Conservation (phyloP, 1,140 invertebrate genomes). For the Monomorium pharaonis region DNA sequence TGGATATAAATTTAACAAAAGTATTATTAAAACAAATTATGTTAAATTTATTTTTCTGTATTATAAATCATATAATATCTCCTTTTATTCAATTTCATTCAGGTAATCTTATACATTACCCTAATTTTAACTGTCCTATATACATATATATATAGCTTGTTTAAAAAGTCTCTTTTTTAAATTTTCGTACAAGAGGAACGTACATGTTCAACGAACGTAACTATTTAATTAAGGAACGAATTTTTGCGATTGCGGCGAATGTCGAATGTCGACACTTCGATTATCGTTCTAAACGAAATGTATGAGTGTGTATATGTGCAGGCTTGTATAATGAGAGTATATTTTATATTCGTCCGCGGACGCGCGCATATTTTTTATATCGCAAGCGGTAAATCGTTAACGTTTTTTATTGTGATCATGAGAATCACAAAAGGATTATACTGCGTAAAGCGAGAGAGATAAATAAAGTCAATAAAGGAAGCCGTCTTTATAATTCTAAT, state of each 20-base stretch:
- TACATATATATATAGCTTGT: not conserved
- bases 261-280: conserved; percentile 71
- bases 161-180: not conserved
- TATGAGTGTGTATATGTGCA: conserved; percentile 52
- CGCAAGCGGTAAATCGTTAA: conserved; percentile 40
- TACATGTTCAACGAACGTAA: conserved; percentile 58
- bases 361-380: conserved; percentile 71
- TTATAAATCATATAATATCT: not conserved
- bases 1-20: not conserved
- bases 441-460: conserved; percentile 31
- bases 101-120: not conserved
- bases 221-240: conserved; percentile 57
- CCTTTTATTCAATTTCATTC: not conserved
- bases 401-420: conserved; percentile 31
- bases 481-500: conserved; percentile 50
- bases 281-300: conserved; percentile 49
- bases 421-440: conserved; percentile 3
- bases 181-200: conserved; percentile 35
- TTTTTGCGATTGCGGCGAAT: conserved; percentile 62
- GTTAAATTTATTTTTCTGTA: not conserved
- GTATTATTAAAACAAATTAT: not conserved
- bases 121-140: not conserved
- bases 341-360: conserved; percentile 68
- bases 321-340: conserved; percentile 71
- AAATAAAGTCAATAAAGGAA: conserved; percentile 54